Base-by-base conservation (phyloP, 2,797 vertebrate species). In the Dipus sagitta region DNA sequence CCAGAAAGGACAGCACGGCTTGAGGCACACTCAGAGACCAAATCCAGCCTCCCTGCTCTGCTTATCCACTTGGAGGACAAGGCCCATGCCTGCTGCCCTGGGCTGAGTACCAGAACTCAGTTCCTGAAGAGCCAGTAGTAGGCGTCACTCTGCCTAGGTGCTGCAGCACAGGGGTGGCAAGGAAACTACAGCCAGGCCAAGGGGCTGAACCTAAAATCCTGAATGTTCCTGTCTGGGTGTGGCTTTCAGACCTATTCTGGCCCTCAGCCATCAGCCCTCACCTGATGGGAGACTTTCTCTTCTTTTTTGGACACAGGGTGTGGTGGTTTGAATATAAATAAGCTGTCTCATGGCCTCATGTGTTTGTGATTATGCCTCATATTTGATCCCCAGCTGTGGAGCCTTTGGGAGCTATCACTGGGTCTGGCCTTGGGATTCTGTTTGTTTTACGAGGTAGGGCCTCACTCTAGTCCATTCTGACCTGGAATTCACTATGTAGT, bases 181-280 rank as follows among this genome's bases (percentile, higher is more conserved):
- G 34, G 34, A 38, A 74, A 24, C 60, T 14, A 38, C 65, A 42
- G 13, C 28, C 86, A 82, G 76, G 65, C 32, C 34, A 14, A 10
- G 1, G 14, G 30, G 23, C 28, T 78, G 21, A 60, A 68, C 12
- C 71, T 5, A 0, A 13, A 38, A 32, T 58, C 20, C 14, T n/a
- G 6, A 38, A 18, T 0, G 6, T 10, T 12, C 70, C n/a, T 0
- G 1, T 52, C 74, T 8, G 1, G 18, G 32, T 24, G 42, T 64
- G 67, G 84, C 80, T 42, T 62, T 90, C 20, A 15, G 54, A 3
- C 2, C 3, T 28, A 71, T 8, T 8, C 42, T 38, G 26, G 30
- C 34, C 21, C 81, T 83, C 26, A 60, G 80, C 30, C 38, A 42
- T 52, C 65, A 85, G 82, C 26, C 7, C 58, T 9, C n/a, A 60